Evolutionary conservation across 2,113 vertebrate species (phyloP), one percentile per base, ranked within the genome.

Genomic region (Gracilinanus agilis): DNA sequence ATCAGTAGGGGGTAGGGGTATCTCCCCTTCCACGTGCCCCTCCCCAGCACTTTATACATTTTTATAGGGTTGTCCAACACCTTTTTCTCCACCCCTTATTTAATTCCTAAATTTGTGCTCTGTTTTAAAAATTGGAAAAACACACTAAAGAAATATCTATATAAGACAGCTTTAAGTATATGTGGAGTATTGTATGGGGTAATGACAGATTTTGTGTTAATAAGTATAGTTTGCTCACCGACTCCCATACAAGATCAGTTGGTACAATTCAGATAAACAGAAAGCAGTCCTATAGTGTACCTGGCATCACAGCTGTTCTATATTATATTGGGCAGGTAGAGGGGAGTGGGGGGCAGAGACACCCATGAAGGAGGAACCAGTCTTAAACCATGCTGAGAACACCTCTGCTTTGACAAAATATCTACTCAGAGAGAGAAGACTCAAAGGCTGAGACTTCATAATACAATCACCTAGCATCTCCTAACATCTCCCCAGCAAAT

Each of bases 21-120:
- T 97, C 96, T 96, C 97, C 96, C 96, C 97, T 97, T 97, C 95
- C 95, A 61, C 91, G 91, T 55, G 95, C 95, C 88, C 96, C 97
- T 44, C 94, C 91, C 40, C 96, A 92, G 96, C 97, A 95, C 97
- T 97, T 98, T 97, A 97, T 98, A 97, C 97, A 97, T 97, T 97
- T 98, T 98, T 97, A 95, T 97, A 95, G 97, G 97, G 96, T 96
- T 88, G 90, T 96, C 94, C 95, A 96, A 93, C 94, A 94, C 88
- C 49, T 89, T 9, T 89, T 44, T 24, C 53, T 92, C 95, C 94
- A 93, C 92, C 94, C 96, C 93, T 96, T 97, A 95, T 95, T 97
- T 97, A 97, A 98, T 97, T 98, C 96, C 97, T 96, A 98, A 96
- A 98, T 97, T 98, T 97, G 97, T 98, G 97, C 97, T 98, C 97